Conservation (phyloP, 2,888 invertebrate genomes). For the Cheilosia scutellata region DNA sequence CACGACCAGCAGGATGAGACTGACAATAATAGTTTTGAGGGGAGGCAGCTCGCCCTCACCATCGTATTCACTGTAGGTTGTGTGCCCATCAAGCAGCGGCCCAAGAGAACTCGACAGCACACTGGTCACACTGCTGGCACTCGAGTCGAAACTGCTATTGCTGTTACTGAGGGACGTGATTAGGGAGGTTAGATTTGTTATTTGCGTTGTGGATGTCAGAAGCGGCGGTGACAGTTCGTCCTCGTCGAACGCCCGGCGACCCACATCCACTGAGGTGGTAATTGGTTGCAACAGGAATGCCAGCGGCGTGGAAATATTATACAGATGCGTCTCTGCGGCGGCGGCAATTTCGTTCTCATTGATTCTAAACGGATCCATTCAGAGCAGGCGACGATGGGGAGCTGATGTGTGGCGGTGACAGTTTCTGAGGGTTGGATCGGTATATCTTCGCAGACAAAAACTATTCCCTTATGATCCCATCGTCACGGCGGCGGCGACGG, state of each 20-base stretch:
- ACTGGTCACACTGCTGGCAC: constrained; percentile 63
- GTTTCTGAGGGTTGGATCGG: constrained; percentile 46
- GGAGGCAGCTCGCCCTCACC: constrained; percentile 81
- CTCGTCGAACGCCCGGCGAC: constrained; percentile 54
- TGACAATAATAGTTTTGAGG: constrained; percentile 87
- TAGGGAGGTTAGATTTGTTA: constrained; percentile 53
- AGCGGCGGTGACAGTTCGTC: constrained; percentile 62
- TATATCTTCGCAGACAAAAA: constrained; percentile 22
- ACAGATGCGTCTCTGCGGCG: constrained; percentile 75
- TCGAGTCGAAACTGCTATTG: constrained; percentile 76
- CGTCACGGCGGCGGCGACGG: constrained; percentile 28
- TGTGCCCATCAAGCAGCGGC: constrained; percentile 68
- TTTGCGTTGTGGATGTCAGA: constrained; percentile 46
- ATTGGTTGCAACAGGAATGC: constrained; percentile 59
- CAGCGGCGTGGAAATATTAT: constrained; percentile 70
- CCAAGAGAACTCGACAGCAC: constrained; percentile 52
- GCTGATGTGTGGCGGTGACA: constrained; percentile 29
- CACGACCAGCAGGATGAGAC: constrained; percentile 89
- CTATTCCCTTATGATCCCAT: constrained; percentile 57
- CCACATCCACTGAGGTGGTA: constrained; percentile 55
- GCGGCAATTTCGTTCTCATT: constrained; percentile 59
- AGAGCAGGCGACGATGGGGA: constrained; percentile 38
- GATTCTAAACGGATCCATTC: constrained; percentile 71
- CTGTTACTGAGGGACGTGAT: constrained; percentile 77
- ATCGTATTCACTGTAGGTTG: constrained; percentile 76